Evolutionary conservation across 2,888 invertebrate species (phyloP), one percentile per base, ranked within the genome.

Genomic region (Megamerina dolium): DNA sequence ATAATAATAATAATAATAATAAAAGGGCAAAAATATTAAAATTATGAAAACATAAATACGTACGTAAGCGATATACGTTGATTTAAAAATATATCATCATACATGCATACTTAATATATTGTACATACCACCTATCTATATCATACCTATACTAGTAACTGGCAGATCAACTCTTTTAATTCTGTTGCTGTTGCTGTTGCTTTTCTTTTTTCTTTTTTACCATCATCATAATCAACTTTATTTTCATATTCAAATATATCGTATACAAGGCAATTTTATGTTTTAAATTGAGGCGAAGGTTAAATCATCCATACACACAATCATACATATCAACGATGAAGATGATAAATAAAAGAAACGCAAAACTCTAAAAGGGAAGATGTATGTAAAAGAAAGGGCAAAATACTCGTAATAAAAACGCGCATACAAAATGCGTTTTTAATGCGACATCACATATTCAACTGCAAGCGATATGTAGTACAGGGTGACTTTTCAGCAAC

Each of bases 221-320:
- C n/a, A n/a, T n/a, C n/a, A n/a, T n/a, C n/a, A n/a, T n/a, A n/a
- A n/a, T n/a, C n/a, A n/a, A n/a, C n/a, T n/a, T n/a, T n/a, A n/a
- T n/a, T n/a, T n/a, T n/a, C n/a, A n/a, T n/a, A n/a, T n/a, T n/a
- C n/a, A n/a, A n/a, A n/a, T n/a, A n/a, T n/a, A n/a, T n/a, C n/a
- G n/a, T n/a, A n/a, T n/a, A n/a, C n/a, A n/a, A n/a, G 36, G 26
- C 39, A 31, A 42, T 30, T 31, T 42, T 46, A 34, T 19, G 10
- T 46, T 36, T 43, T 40, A 36, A 40, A 43, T 39, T 43, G 31
- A 46, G 39, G 37, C 43, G 46, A 46, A 46, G 46, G 42, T 46
- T 46, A 37, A 45, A 37, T 36, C 27, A 27, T 33, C 12, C 5
- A 32, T 20, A 33, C 20, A n/a, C 20, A 32, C 20, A 39, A 44